Evolutionary conservation across 2,888 invertebrate genomes (phyloP).

Genomic region (Agrilus biguttatus): DNA sequence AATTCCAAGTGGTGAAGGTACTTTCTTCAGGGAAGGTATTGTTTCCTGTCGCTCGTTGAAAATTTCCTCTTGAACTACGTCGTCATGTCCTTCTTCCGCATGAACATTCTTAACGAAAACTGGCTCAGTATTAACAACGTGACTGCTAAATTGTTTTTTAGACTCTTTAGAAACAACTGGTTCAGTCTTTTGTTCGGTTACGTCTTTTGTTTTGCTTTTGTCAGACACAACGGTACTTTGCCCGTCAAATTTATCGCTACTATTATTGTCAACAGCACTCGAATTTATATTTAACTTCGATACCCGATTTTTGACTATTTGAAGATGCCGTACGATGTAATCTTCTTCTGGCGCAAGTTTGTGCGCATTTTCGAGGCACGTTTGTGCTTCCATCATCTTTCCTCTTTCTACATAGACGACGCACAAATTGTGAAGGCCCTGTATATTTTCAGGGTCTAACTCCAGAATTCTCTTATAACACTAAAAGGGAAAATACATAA

Average conservation of each 20-base stretch:
- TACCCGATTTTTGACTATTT: constrained; percentile 67
- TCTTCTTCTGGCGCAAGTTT: constrained; percentile 77
- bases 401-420: constrained; percentile 91
- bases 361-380: constrained; percentile 70
- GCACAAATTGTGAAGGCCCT: constrained; percentile 90
- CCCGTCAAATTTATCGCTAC: constrained; percentile 9
- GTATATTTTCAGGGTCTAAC: constrained; percentile 80
- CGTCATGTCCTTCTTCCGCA: constrained; percentile 14
- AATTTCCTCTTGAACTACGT: constrained; percentile 4
- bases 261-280: constrained; percentile 21
- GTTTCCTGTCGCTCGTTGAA: constrained; percentile 7
- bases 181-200: constrained; percentile 26
- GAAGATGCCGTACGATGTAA: constrained; percentile 79
- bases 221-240: constrained; percentile 27
- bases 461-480: constrained; percentile 82
- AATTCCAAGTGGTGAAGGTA: constrained; percentile 13
- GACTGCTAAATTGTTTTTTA: constrained; percentile 24
- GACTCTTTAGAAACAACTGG: constrained; percentile 20
- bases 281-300: constrained; percentile 24
- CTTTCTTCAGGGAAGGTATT: constrained; percentile 3
- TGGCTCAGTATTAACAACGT: constrained; percentile 31
- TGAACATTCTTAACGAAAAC: constrained; percentile 29
- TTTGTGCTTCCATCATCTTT: constrained; percentile 67
- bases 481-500: constrained; percentile 32
- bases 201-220: constrained; percentile 28